These are phyloP conservation scores for Drosophila affinis DNA, from an alignment of 2,888 invertebrate species.

Conservation along the genomic window DNA sequence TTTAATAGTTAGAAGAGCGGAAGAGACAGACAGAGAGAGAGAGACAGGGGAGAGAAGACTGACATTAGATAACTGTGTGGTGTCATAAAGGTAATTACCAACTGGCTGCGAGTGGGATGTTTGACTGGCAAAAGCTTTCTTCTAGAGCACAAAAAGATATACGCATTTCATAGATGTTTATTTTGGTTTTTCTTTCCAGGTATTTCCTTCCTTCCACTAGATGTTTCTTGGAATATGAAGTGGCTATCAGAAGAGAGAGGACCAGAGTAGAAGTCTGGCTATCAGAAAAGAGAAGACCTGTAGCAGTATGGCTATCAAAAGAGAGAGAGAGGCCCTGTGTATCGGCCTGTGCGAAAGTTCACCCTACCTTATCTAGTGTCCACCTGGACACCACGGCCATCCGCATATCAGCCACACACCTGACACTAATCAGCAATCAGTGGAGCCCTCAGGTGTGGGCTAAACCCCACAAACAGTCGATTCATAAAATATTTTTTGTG, in stretches of 20 bases:
- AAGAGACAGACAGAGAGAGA: slow-evolving; percentile 14
- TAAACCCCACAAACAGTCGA: slow-evolving; percentile 12
- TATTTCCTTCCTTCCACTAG: neutral
- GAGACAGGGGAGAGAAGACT: slow-evolving; percentile 2
- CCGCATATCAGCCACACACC: slow-evolving; percentile 23
- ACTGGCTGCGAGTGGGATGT: slow-evolving; percentile 3
- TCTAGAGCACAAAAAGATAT: slow-evolving; percentile 16
- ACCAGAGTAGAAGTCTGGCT: too few species aligned
- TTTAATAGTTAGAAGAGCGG: slow-evolving; percentile 56
- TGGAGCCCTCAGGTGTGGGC: slow-evolving; percentile 32
- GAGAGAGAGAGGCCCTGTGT: too few species aligned
- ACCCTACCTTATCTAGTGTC: neutral
- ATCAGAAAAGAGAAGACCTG: neutral
- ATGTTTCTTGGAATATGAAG: neutral
- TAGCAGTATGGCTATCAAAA: too few species aligned
- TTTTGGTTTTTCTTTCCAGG: too few species aligned
- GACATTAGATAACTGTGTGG: slow-evolving; percentile 46
- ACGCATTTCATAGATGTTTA: neutral
- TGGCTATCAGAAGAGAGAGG: neutral
- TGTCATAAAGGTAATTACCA: slow-evolving; percentile 40
- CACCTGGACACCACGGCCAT: neutral
- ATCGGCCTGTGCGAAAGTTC: too few species aligned
- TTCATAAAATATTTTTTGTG: neutral
- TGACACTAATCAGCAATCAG: slow-evolving; percentile 34
- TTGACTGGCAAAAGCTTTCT: slow-evolving; percentile 16